These are phyloP conservation scores for Cherax destructor DNA, from an alignment of 1,140 invertebrate species.

Conservation along the genomic window DNA sequence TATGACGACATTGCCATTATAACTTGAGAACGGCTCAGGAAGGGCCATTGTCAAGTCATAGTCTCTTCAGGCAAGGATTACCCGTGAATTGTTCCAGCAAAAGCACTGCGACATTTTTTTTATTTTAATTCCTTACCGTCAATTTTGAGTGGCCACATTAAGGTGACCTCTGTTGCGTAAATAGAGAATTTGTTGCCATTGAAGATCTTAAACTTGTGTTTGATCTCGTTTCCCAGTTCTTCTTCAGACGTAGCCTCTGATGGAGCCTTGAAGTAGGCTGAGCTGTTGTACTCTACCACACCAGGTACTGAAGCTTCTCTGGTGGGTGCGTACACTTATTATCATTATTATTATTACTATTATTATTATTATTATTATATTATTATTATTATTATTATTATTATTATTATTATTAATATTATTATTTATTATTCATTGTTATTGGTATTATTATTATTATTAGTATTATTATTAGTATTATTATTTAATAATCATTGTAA, in stretches of 20 bases:
- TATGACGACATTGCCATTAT: background rate
- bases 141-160: constrained; percentile 38
- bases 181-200: constrained; percentile 30
- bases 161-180: background rate
- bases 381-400: too few relatives aligned
- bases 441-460: too few relatives aligned
- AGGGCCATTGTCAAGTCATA: background rate
- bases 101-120: background rate
- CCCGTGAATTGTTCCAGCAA: background rate
- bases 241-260: background rate
- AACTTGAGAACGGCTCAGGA: background rate
- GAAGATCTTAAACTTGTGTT: constrained; percentile 38
- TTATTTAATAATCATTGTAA: too few relatives aligned
- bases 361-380: too few relatives aligned
- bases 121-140: constrained; percentile 10
- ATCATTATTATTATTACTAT: too few relatives aligned
- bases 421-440: too few relatives aligned
- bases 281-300: constrained; percentile 24
- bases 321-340: background rate
- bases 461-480: too few relatives aligned
- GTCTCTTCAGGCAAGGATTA: too few relatives aligned
- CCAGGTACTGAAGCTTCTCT: constrained; percentile 5
- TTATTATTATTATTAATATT: too few relatives aligned
- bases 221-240: constrained; percentile 27
- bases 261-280: constrained; percentile 21